Evolutionary conservation across 2,888 invertebrate genomes (phyloP).

Genomic region (Xestia c-nigrum): DNA sequence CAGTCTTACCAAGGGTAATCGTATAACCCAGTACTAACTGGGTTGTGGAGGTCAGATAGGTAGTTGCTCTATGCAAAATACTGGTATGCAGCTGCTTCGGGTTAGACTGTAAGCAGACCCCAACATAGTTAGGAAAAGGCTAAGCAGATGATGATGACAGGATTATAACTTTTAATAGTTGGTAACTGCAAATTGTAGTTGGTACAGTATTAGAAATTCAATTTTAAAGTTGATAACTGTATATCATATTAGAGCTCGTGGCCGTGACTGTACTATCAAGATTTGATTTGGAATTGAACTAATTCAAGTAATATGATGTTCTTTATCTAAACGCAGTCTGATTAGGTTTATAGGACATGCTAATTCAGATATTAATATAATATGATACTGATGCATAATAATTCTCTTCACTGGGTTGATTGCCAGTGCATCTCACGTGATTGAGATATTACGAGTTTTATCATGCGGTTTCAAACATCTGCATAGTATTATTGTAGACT

Average conservation of each 20-base stretch:
- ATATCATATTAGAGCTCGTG: background rate
- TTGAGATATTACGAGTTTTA: background rate
- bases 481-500: background rate
- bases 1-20: too few relatives aligned
- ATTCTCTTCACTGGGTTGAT: background rate
- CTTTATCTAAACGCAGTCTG: conserved; percentile 20
- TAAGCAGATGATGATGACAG: too few relatives aligned
- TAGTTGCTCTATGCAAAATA: too few relatives aligned
- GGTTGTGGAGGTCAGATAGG: too few relatives aligned
- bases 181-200: background rate
- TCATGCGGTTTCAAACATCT: background rate
- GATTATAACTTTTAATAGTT: background rate
- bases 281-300: conserved; percentile 7
- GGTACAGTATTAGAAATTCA: background rate
- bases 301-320: conserved; percentile 24
- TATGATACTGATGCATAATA: background rate
- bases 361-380: conserved; percentile 27
- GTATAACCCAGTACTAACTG: too few relatives aligned
- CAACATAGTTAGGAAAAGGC: too few relatives aligned
- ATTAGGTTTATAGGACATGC: conserved; percentile 32
- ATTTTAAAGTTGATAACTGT: background rate
- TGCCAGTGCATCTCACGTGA: background rate
- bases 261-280: conserved; percentile 5
- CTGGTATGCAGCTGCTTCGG: too few relatives aligned
- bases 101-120: too few relatives aligned